phyloP scores from a whole-genome alignment of 2,888 invertebrate species.

The Calephelis perditalis region DNA sequence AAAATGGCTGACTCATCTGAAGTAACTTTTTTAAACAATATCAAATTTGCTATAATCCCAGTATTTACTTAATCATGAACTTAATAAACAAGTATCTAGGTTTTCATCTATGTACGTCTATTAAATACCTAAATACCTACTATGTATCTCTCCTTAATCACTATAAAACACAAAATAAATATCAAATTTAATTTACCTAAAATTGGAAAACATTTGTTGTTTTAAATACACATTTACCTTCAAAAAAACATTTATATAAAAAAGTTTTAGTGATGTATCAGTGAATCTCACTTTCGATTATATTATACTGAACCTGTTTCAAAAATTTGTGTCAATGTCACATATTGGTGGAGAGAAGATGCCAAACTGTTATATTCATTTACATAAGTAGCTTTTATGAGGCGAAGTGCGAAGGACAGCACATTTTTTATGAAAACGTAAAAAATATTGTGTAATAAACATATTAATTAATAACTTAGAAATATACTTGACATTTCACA shows the following conservation, averaged over 20 bases:
- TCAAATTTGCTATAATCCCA: no score
- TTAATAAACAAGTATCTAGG: no score
- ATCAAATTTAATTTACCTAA: no score
- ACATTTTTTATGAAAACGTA: constrained; percentile 13
- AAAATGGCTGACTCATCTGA: no score
- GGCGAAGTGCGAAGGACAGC: constrained; percentile 22
- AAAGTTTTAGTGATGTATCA: constrained; percentile 12
- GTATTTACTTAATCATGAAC: no score
- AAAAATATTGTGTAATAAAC: neutral
- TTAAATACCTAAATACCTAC: no score
- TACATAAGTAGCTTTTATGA: constrained; percentile 31
- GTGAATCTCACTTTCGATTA: constrained; percentile 51
- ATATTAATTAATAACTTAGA: neutral
- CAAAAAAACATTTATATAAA: constrained; percentile 5
- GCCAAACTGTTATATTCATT: constrained; percentile 34
- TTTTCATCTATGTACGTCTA: no score
- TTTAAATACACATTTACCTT: neutral
- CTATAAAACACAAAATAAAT: no score
- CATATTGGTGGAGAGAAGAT: constrained; percentile 53
- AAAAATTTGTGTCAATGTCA: constrained; percentile 65
- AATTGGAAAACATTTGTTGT: no score
- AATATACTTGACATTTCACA: constrained; percentile 5
- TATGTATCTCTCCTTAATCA: no score
- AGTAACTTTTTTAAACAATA: no score
- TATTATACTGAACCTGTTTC: constrained; percentile 48